Evolutionary conservation across 2,888 invertebrate species (phyloP), one percentile per base, ranked within the genome.

Genomic region (Tiphia femorata): DNA sequence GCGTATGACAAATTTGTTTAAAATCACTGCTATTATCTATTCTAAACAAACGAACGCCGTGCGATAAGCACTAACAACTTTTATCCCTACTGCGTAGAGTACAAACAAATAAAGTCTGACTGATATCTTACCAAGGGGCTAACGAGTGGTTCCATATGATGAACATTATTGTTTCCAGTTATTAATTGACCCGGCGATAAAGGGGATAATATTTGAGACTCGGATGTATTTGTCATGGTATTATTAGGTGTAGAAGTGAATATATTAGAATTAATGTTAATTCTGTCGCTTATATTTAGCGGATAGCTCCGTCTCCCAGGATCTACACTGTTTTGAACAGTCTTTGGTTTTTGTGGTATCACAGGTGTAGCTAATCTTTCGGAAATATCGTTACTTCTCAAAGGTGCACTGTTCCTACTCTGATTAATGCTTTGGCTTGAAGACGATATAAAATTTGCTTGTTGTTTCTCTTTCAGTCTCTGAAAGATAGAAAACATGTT

Each of bases 311-410:
- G 5, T 54, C 49, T 60, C 41, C 16, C 8, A 43, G 12, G 21
- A 40, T 53, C 51, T 38, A n/a, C 6, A 49, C 58, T 58, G 38
- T 62, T 57, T 14, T 25, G 20, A 37, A 33, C 55, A 58, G 57
- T 65, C 65, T 70, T 70, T 62, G 67, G 60, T 47, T 54, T 62
- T 17, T 48, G 38, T 50, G 19, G 58, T 65, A 67, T 67, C 70
- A 65, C 57, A 59, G 67, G 38, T 8, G n/a, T 25, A 19, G 21
- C 14, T 27, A 48, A 10, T 30, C 50, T 69, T 23, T 41, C 40
- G 17, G 5, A n/a, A 43, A 21, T 50, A 27, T 38, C 42, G 50
- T 58, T 50, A 6, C 10, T 41, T 14, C 42, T 58, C 7, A 37
- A 4, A 33, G 41, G n/a, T 12, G 21, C 29, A 2, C 46, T 35